Percentiles rank a stretch among this genome's conserved stretches.
These are phyloP conservation scores for Drosophila erecta DNA, from an alignment of 1,140 invertebrate genomes.

Conservation along the genomic window DNA sequence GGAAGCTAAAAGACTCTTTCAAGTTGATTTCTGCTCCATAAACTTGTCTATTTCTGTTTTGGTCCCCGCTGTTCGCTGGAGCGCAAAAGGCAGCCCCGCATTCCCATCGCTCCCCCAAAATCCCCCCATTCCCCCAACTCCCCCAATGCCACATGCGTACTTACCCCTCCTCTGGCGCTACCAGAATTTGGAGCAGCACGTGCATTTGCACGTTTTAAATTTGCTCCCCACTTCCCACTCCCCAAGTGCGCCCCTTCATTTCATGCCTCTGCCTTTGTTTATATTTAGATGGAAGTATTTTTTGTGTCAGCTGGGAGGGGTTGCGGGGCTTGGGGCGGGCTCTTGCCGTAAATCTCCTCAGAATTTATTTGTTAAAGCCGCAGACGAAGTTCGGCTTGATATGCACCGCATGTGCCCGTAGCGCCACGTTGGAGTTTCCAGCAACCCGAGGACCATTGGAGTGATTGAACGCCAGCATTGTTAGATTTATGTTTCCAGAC, in stretches of 20 bases:
- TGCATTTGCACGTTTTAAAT: conserved; percentile 78
- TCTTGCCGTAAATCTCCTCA: conserved; percentile 70
- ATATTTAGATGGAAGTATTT: conserved; percentile 79
- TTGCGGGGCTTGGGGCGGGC: conserved; percentile 25
- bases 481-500: conserved; percentile 63
- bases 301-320: conserved; percentile 64
- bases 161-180: conserved; percentile 28
- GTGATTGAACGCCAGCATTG: conserved; percentile 71
- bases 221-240: conserved; percentile 23
- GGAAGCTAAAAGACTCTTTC: conserved; percentile 81
- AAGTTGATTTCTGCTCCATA: conserved; percentile 82
- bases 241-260: conserved; percentile 15
- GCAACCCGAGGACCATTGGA: conserved; percentile 17
- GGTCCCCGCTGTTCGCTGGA: conserved; percentile 59
- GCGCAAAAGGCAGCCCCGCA: conserved; percentile 50
- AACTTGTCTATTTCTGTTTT: conserved; percentile 78
- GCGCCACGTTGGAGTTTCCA: conserved; percentile 48
- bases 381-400: conserved; percentile 54
- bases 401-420: conserved; percentile 40
- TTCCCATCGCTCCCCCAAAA: conserved; percentile 1
- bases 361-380: conserved; percentile 76
- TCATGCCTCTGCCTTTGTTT: conserved; percentile 60
- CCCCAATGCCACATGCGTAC: background rate
- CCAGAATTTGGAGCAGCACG: conserved; percentile 76
- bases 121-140: conserved; percentile 5